Percentiles rank a stretch among this genome's conserved stretches.
phyloP scores from a whole-genome alignment of 1,140 invertebrate genomes.

The Aphidius gifuensis region DNA sequence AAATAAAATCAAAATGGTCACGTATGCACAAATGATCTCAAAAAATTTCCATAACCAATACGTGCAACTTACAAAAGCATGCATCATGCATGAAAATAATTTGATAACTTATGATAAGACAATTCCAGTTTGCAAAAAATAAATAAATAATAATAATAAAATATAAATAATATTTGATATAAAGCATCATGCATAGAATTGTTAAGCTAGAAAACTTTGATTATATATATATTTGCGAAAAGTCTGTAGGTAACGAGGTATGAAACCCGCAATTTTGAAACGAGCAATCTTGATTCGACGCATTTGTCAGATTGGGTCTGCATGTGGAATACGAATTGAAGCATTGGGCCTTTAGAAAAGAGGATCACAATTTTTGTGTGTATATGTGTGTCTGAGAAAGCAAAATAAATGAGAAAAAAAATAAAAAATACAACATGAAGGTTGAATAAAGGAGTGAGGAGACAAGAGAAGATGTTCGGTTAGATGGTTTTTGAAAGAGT shows the following conservation, averaged over 20 bases:
- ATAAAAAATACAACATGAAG: background rate
- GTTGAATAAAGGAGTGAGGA: background rate
- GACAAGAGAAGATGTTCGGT: background rate
- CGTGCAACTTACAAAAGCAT: too few relatives aligned
- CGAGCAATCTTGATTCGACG: constrained; percentile 28
- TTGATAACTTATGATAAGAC: too few relatives aligned
- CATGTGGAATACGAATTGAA: constrained; percentile 35
- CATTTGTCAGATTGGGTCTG: constrained; percentile 37
- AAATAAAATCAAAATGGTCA: too few relatives aligned
- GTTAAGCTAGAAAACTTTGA: too few relatives aligned
- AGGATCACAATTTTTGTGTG: background rate
- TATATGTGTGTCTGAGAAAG: background rate
- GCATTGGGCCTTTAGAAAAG: constrained; percentile 1
- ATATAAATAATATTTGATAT: too few relatives aligned
- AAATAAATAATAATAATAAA: too few relatives aligned
- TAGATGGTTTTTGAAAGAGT: constrained; percentile 18
- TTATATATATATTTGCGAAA: too few relatives aligned
- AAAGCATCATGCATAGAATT: too few relatives aligned
- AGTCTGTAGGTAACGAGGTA: constrained; percentile 20
- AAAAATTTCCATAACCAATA: too few relatives aligned
- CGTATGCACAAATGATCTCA: too few relatives aligned
- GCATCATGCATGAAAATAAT: too few relatives aligned
- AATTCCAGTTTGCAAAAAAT: too few relatives aligned
- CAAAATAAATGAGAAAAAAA: background rate
- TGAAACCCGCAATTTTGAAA: constrained; percentile 33